Evolutionary conservation across 2,113 vertebrate genomes (phyloP).

Genomic region (Labeo rohita): DNA sequence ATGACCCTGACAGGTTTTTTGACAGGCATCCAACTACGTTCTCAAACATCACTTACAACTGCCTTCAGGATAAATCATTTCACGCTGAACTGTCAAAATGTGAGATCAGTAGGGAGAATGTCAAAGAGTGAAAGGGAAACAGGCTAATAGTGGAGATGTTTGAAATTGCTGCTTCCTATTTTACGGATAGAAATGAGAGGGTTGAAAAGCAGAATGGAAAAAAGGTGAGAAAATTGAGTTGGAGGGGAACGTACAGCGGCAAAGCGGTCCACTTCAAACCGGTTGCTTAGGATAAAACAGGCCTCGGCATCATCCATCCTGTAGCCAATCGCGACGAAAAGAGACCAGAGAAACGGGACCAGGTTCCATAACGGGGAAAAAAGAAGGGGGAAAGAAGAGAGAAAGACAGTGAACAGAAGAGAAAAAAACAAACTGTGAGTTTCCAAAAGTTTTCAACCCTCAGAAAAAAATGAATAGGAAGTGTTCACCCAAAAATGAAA

Average conservation of each 20-base stretch:
- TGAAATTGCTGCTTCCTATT: constrained; percentile 17
- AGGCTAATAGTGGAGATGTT: not conserved
- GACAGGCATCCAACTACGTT: not conserved
- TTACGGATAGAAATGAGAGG: not conserved
- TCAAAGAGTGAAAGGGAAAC: not conserved
- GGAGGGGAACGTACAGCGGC: constrained; percentile 77
- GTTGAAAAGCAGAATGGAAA: not conserved
- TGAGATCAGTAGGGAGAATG: not conserved
- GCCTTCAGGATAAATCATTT: constrained; percentile 4
- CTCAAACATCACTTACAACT: not conserved
- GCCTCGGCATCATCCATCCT: constrained; percentile 86
- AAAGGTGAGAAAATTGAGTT: not conserved
- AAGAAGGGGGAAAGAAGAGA: not conserved
- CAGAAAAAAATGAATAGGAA: not conserved
- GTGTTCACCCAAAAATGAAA: no score
- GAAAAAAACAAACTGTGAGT: not conserved
- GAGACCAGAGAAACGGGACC: not conserved
- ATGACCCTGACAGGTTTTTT: not conserved
- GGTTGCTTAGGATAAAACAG: constrained; percentile 86
- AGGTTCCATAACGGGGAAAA: constrained; percentile 9
- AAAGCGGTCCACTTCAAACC: constrained; percentile 84
- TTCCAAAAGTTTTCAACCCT: not conserved
- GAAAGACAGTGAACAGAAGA: constrained; percentile 34
- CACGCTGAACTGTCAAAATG: constrained; percentile 5
- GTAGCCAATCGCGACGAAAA: constrained; percentile 64